Evolutionary conservation across 2,888 invertebrate species (phyloP), one percentile per base, ranked within the genome.

Genomic region (Nowickia ferox): DNA sequence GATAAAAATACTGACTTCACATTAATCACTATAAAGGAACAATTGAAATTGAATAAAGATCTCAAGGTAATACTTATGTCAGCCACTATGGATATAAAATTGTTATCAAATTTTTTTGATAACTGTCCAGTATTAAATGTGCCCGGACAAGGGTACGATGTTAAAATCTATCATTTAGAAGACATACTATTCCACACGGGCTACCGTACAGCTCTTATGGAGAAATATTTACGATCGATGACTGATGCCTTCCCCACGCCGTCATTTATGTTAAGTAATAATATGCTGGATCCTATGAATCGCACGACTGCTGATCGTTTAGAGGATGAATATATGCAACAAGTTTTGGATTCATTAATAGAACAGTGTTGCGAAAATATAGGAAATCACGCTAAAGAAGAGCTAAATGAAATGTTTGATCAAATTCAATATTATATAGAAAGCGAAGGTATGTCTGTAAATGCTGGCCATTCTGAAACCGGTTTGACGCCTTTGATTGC

Each of bases 1-100:
- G 98, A 98, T 92, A 95, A 97, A 90, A 96, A 97, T 91, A 96
- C 97, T 69, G 99, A 99, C 93, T 98, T 99, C 93, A 94, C 99
- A 59, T 93, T 99, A 84, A 96, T 98, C 82, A 96, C 97, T 6
- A 93, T 99, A 72, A 95, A 96, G 55, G 97, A 97, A 90, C 95
- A 96, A 13, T 92, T 98, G 57, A 93, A 94, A 1, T 94, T 95
- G 66, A 95, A 95, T 90, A 95, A 95, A 87, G 94, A 96, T 84
- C 93, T 98, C 22, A 96, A 96, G 90, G 93, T 99, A 0, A 94
- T 99, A 65, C 94, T 99, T 61, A 99, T 99, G 98, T 98, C 98
- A 4, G 99, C 99, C 13, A 97, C 98, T 0, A 95, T 98, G 92
- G 97, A 99, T 90, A 95, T 96, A 61, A 94, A 95, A 80, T 94